Conservation (phyloP, 2,888 invertebrate genomes). For the Eumacrocentrus americanus region DNA sequence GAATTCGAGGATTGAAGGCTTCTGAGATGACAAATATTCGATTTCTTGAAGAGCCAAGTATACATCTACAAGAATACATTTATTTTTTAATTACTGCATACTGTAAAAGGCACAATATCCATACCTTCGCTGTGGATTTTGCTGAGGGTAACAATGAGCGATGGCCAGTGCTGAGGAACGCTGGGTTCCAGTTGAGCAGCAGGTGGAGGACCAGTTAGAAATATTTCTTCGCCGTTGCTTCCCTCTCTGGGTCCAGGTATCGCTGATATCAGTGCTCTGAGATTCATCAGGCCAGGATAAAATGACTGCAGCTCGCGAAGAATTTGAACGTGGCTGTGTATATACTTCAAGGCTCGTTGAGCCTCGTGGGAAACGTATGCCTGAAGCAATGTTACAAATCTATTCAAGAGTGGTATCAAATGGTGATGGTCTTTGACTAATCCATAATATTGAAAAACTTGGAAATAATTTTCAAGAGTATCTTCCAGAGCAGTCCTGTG, state of each 20-base stretch:
- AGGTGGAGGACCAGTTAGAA: slow-evolving; percentile 63
- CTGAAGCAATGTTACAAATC: slow-evolving; percentile 79
- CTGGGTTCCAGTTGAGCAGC: slow-evolving; percentile 52
- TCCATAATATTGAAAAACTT: slow-evolving; percentile 73
- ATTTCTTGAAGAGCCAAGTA: slow-evolving; percentile 74
- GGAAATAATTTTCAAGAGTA: slow-evolving; percentile 71
- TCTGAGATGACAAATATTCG: slow-evolving; percentile 73
- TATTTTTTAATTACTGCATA: too few species aligned
- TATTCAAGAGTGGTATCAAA: slow-evolving; percentile 72
- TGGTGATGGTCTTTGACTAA: slow-evolving; percentile 65
- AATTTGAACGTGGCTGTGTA: slow-evolving; percentile 75
- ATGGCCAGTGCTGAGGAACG: slow-evolving; percentile 62
- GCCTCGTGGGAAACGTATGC: slow-evolving; percentile 76
- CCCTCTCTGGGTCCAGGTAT: slow-evolving; percentile 68
- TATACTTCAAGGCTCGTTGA: slow-evolving; percentile 71
- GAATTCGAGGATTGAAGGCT: slow-evolving; percentile 71
- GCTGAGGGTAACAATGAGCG: slow-evolving; percentile 50
- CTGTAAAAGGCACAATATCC: too few species aligned
- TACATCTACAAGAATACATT: too few species aligned
- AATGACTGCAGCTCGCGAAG: slow-evolving; percentile 69
- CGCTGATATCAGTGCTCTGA: slow-evolving; percentile 68
- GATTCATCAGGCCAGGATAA: slow-evolving; percentile 66
- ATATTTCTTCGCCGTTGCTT: slow-evolving; percentile 64
- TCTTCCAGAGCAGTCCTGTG: slow-evolving; percentile 66
- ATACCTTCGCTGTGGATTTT: slow-evolving; percentile 62